Percentiles rank a stretch among this genome's conserved stretches.
These are phyloP conservation scores for Thamnophis elegans DNA, from an alignment of 2,797 vertebrate species.

Conservation along the genomic window DNA sequence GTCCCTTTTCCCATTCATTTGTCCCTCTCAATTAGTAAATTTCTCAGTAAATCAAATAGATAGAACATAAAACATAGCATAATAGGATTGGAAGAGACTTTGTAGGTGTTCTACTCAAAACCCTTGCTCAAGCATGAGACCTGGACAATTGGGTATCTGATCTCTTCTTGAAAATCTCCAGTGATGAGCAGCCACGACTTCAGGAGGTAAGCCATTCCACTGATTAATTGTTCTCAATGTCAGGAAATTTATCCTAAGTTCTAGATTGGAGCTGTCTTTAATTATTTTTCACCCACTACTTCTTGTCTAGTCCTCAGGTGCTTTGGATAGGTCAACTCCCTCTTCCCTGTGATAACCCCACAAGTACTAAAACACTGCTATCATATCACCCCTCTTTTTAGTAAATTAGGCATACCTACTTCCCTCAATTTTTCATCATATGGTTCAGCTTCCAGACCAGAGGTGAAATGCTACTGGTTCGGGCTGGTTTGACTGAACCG, in stretches of 20 bases:
- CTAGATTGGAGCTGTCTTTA: not conserved
- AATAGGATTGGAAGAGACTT: not conserved
- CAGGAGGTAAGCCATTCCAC: not conserved
- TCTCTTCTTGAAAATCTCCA: not conserved
- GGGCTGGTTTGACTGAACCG: too few relatives aligned
- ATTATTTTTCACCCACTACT: not conserved
- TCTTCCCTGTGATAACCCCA: not conserved
- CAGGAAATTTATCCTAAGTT: not conserved
- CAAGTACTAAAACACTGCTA: not conserved
- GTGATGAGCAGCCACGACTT: not conserved
- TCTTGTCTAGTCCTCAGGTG: not conserved
- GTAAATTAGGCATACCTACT: not conserved
- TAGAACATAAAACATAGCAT: not conserved
- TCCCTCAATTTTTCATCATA: not conserved
- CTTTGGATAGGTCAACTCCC: not conserved
- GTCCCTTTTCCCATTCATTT: not conserved
- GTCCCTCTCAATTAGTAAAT: not conserved
- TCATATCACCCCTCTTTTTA: not conserved
- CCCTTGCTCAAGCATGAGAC: not conserved
- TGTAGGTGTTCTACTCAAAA: not conserved
- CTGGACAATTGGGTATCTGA: not conserved
- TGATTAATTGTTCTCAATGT: not conserved
- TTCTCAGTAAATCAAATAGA: too few relatives aligned
- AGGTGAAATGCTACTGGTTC: too few relatives aligned
- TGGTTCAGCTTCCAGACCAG: not conserved